Percentiles rank a stretch among this genome's conserved stretches.
phyloP scores from a whole-genome alignment of 2,888 invertebrate genomes.

The Marasmarcha lunaedactyla region DNA sequence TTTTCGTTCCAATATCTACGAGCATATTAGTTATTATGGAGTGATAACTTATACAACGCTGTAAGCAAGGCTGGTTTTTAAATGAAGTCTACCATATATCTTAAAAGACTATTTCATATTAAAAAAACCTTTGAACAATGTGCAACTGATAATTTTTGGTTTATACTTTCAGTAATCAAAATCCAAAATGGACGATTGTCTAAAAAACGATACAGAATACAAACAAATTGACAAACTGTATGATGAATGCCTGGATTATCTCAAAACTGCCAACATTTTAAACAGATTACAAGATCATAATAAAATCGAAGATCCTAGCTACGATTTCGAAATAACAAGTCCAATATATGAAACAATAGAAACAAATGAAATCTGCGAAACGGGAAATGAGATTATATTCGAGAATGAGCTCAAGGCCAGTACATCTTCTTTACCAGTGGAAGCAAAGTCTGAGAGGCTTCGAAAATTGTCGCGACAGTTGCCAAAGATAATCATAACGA shows the following conservation, averaged over 20 bases:
- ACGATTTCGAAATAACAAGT: slow-evolving; percentile 4
- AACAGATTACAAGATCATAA: neutral
- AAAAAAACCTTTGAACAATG: too few species aligned
- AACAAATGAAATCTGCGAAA: slow-evolving; percentile 10
- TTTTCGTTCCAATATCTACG: too few species aligned
- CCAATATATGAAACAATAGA: slow-evolving; percentile 22
- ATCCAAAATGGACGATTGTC: slow-evolving; percentile 2
- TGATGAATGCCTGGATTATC: slow-evolving; percentile 49
- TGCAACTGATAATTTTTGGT: too few species aligned
- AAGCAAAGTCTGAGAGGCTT: slow-evolving; percentile 39
- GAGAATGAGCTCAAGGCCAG: slow-evolving; percentile 41
- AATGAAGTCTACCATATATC: too few species aligned
- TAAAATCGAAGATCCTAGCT: neutral
- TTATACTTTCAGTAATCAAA: neutral
- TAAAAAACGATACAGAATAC: slow-evolving; percentile 29
- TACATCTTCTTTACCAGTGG: slow-evolving; percentile 26
- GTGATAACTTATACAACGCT: too few species aligned
- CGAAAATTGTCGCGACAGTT: slow-evolving; percentile 45
- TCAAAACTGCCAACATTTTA: slow-evolving; percentile 23
- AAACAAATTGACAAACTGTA: slow-evolving; percentile 44
- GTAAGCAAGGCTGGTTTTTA: too few species aligned
- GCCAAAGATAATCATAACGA: slow-evolving; percentile 54
- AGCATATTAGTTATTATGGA: too few species aligned
- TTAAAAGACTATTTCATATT: too few species aligned
- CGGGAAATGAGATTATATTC: slow-evolving; percentile 27